Conservation (phyloP, 2,797 vertebrate genomes). For the Staurois parvus region DNA sequence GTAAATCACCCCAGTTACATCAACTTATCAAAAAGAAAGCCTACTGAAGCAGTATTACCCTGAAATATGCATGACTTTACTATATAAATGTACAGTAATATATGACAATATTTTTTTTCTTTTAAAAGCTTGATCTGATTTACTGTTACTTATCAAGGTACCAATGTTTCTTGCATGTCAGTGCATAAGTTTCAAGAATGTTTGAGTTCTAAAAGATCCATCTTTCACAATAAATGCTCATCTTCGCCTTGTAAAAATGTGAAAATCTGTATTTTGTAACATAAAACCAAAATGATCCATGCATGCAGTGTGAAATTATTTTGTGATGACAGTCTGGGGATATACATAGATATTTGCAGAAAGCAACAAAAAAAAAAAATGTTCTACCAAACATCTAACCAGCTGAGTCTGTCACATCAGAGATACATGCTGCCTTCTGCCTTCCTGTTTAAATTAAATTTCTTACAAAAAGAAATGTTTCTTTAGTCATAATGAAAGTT, state of each 20-base stretch:
- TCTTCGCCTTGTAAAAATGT: slow-evolving; percentile 5
- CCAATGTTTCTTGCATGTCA: background rate
- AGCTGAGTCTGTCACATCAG: slow-evolving; percentile 30
- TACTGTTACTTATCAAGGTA: background rate
- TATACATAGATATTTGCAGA: background rate
- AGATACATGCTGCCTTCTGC: slow-evolving; percentile 26
- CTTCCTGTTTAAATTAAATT: slow-evolving; percentile 41
- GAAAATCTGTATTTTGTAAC: slow-evolving; percentile 5
- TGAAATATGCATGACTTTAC: background rate
- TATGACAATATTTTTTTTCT: background rate
- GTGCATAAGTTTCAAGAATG: background rate
- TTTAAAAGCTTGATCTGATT: background rate
- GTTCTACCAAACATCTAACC: slow-evolving; percentile 16
- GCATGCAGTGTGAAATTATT: slow-evolving; percentile 9
- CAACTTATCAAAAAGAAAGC: background rate
- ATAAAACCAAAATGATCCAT: slow-evolving; percentile 17
- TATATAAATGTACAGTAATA: background rate
- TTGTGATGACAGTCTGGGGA: slow-evolving; percentile 16
- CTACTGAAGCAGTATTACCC: background rate
- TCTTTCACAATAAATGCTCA: background rate
- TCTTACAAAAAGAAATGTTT: slow-evolving; percentile 40
- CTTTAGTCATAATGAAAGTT: slow-evolving; percentile 46
- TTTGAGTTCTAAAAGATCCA: background rate
- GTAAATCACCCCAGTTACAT: background rate
- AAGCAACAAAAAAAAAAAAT: slow-evolving; percentile 11